A percentile compares a stretch with the other conserved stretches of the same genome.
These are phyloP conservation scores for Drosophila tsacasi DNA, from an alignment of 1,140 invertebrate genomes.

Conservation along the genomic window DNA sequence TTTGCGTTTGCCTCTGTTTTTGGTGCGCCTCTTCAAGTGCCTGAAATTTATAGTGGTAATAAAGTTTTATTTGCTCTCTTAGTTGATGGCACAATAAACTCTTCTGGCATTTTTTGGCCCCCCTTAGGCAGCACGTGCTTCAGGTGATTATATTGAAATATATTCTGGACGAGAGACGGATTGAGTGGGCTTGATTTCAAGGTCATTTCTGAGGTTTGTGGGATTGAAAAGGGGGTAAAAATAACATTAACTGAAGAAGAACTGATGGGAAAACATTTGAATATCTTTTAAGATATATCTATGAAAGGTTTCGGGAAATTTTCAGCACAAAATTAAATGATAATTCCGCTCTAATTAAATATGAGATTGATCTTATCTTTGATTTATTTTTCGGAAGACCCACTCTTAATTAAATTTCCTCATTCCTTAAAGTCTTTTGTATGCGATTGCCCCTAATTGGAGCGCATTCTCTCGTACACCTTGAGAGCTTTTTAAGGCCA, in stretches of 20 bases:
- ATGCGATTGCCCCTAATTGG: slow-evolving; percentile 32
- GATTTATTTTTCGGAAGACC: slow-evolving; percentile 17
- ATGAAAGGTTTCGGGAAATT: too few species aligned
- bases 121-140: slow-evolving; percentile 66
- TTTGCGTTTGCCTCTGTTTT: slow-evolving; percentile 57
- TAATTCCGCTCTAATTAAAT: background rate
- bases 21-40: slow-evolving; percentile 66
- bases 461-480: slow-evolving; percentile 17
- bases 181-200: slow-evolving; percentile 51
- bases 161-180: slow-evolving; percentile 12
- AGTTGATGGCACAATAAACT: slow-evolving; percentile 83
- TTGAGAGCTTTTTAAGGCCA: slow-evolving; percentile 31
- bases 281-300: background rate
- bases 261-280: background rate
- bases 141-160: slow-evolving; percentile 50
- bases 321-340: background rate
- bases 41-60: slow-evolving; percentile 84
- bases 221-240: background rate
- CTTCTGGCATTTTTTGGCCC: slow-evolving; percentile 68
- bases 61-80: slow-evolving; percentile 84
- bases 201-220: slow-evolving; percentile 41
- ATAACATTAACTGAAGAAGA: too few species aligned
- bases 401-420: slow-evolving; percentile 33
- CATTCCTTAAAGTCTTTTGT: slow-evolving; percentile 13
- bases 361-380: slow-evolving; percentile 3